Conservation (phyloP, 1,140 invertebrate species). For the Harpegnathos saltator region DNA sequence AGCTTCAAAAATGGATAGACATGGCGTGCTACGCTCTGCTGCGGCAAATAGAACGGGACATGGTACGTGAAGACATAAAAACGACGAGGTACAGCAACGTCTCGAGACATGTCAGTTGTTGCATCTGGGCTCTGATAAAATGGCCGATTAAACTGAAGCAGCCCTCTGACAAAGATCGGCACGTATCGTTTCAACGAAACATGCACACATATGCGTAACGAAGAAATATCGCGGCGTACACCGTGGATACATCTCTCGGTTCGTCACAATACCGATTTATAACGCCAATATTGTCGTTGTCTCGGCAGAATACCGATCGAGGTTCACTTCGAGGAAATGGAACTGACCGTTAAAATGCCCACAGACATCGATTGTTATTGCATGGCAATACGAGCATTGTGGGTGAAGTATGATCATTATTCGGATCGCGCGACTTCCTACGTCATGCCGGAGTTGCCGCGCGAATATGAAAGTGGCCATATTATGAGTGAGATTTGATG, state of each 20-base stretch:
- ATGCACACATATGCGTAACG: too few relatives aligned
- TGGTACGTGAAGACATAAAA: conserved; percentile 84
- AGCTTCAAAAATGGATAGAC: conserved; percentile 85
- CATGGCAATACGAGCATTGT: conserved; percentile 87
- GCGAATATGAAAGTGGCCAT: conserved; percentile 67
- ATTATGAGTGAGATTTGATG: conserved; percentile 75
- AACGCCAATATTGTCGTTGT: not conserved
- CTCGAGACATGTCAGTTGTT: conserved; percentile 84
- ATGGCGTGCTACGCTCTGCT: conserved; percentile 85
- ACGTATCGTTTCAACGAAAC: not conserved
- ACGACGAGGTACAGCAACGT: conserved; percentile 84
- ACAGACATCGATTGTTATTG: conserved; percentile 85
- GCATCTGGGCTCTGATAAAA: conserved; percentile 86
- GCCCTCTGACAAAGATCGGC: conserved; percentile 78
- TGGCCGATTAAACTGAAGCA: conserved; percentile 82
- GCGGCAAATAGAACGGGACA: conserved; percentile 86
- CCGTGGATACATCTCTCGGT: too few relatives aligned
- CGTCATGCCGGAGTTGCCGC: conserved; percentile 74
- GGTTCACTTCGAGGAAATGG: conserved; percentile 87
- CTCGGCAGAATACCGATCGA: conserved; percentile 84
- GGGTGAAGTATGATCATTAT: conserved; percentile 88
- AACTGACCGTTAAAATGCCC: conserved; percentile 87
- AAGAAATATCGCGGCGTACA: too few relatives aligned
- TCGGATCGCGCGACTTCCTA: conserved; percentile 83
- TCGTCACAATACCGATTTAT: not conserved